Base-by-base conservation (phyloP, 2,797 vertebrate species). In the Lycodopsis pacificus region DNA sequence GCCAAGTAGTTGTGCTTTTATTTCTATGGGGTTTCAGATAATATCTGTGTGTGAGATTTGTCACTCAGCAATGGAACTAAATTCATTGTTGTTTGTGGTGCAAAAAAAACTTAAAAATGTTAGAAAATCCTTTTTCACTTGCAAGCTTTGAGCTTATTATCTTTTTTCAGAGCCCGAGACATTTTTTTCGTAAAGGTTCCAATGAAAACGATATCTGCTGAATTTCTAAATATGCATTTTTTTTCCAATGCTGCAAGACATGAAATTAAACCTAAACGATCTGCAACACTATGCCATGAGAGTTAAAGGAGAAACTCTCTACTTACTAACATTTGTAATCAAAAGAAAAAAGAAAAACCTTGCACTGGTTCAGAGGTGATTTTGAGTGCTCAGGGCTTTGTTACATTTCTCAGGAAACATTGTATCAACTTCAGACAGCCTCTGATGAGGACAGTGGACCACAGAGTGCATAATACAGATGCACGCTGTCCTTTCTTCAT, bases 401-500 rank as follows among this genome's bases (percentile, higher is more conserved):
- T 44, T 64, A 19, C 42, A 2, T 40, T 72, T 61, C 14, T 63
- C 7, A 25, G 17, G 19, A 74, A 62, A 61, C 13, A 30, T 68
- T 73, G 14, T 56, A 63, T 79, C 40, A 70, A 51, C 67, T 58
- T 67, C 27, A 44, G 15, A 25, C 36, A 61, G 7, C 14, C 17
- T 48, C 56, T 68, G 72, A 53, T 67, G 34, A 36, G 56, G 62
- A 69, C 30, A 46, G 20, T 10, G 30, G 42, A 36, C 34, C 53
- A 54, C 44, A 40, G 22, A 68, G 32, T 32, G 11, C 63, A 25
- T 65, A 36, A 72, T 44, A 58, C 64, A 36, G 77, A 92, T 88
- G 87, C 85, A 62, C 34, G 75, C 71, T 73, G 72, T 83, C 70
- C 71, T 88, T 83, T 88, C 82, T 89, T 90, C 85, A 86, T 87